Evolutionary conservation across 1,140 invertebrate genomes (phyloP).

Genomic region (Heliothis virescens): DNA sequence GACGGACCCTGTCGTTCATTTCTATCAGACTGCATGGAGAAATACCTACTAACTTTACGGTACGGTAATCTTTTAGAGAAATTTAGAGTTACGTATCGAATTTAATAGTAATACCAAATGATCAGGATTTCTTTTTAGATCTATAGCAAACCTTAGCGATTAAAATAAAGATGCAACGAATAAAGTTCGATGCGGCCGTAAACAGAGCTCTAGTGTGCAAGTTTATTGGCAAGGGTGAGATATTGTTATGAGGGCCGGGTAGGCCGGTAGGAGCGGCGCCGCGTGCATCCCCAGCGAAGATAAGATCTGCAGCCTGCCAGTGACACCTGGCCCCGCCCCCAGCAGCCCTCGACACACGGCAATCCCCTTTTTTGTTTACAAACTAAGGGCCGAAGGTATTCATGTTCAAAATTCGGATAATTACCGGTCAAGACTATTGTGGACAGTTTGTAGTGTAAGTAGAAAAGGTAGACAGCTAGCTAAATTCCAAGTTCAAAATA

Average conservation of each 20-base stretch:
- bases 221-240: conserved; percentile 30
- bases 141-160: too few species aligned
- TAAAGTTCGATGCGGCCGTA: background rate
- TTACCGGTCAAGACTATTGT: background rate
- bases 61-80: too few species aligned
- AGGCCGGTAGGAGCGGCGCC: conserved; percentile 3
- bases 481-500: too few species aligned
- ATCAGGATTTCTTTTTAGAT: too few species aligned
- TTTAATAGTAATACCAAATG: too few species aligned
- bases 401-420: conserved; percentile 30
- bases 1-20: too few species aligned
- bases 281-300: conserved; percentile 65
- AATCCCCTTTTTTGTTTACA: conserved; percentile 69
- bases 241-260: conserved; percentile 30
- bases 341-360: conserved; percentile 61
- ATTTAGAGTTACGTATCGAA: too few species aligned
- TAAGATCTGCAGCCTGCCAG: conserved; percentile 77
- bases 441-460: background rate
- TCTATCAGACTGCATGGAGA: too few species aligned
- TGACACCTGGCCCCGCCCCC: conserved; percentile 82
- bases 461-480: background rate
- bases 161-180: too few species aligned
- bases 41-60: too few species aligned
- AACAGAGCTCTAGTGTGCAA: background rate
- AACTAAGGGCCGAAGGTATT: conserved; percentile 41